Evolutionary conservation across 2,797 vertebrate genomes (phyloP).

Genomic region (Hippoglossus hippoglossus): DNA sequence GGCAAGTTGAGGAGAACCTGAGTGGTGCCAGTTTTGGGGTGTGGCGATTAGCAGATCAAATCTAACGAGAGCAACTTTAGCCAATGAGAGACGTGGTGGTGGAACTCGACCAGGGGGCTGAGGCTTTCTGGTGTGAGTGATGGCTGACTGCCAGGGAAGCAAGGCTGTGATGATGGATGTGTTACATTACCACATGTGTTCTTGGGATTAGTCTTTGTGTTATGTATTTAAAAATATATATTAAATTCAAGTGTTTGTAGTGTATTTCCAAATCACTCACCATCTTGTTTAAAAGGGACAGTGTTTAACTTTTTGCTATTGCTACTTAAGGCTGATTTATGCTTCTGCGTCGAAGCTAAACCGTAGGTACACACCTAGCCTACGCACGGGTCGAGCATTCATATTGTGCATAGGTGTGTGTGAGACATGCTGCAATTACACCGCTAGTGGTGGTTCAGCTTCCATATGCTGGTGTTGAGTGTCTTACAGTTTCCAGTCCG

Average conservation of each 20-base stretch:
- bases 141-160: conserved; percentile 28
- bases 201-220: conserved; percentile 1
- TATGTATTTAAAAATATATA: neutral
- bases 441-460: too few relatives aligned
- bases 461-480: too few relatives aligned
- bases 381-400: too few relatives aligned
- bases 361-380: too few relatives aligned
- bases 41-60: conserved; percentile 29
- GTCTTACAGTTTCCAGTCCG: too few relatives aligned
- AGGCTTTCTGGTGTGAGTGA: conserved; percentile 52
- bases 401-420: too few relatives aligned
- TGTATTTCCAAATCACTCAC: too few relatives aligned
- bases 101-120: conserved; percentile 5
- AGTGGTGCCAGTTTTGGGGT: conserved; percentile 9
- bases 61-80: conserved; percentile 29
- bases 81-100: conserved; percentile 29
- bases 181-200: neutral
- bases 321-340: too few relatives aligned
- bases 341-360: too few relatives aligned
- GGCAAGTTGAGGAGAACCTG: conserved; percentile 5
- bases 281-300: neutral
- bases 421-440: too few relatives aligned
- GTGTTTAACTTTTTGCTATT: too few relatives aligned
- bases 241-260: neutral
- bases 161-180: neutral